Conservation (phyloP, 2,888 invertebrate genomes). For the Clitarchus hookeri region DNA sequence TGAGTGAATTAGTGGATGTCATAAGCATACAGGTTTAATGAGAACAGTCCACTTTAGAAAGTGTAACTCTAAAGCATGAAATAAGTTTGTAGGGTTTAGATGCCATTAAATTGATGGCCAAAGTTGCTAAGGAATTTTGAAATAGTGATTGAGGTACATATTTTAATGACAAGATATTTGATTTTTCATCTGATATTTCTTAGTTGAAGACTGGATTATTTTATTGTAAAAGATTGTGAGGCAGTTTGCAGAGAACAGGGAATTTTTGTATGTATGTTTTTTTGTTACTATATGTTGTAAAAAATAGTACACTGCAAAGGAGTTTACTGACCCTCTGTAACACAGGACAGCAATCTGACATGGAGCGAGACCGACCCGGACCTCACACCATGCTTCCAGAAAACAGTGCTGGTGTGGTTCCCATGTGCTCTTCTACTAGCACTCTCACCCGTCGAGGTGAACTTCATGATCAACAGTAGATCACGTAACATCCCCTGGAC, state of each 20-base stretch:
- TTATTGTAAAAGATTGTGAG: background rate
- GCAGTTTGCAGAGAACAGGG: background rate
- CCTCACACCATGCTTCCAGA: conserved; percentile 58
- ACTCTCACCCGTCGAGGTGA: conserved; percentile 47
- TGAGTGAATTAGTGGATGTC: no score
- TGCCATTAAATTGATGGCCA: no score
- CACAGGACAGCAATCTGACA: conserved; percentile 21
- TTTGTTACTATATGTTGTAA: background rate
- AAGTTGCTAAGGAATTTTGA: no score
- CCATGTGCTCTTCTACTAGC: conserved; percentile 56
- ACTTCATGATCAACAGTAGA: conserved; percentile 40
- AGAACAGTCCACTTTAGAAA: no score
- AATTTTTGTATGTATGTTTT: background rate
- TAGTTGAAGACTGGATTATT: background rate
- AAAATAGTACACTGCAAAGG: background rate
- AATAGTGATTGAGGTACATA: no score
- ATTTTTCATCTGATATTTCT: background rate
- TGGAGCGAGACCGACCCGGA: conserved; percentile 50
- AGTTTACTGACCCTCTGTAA: background rate
- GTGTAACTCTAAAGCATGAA: no score
- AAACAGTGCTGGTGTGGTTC: conserved; percentile 57
- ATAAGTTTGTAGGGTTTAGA: no score
- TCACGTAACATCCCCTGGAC: conserved; percentile 46
- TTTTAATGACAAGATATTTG: background rate
- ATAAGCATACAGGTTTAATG: no score